Conservation (phyloP, 2,113 vertebrate species). For the Aspiorhynchus laticeps region DNA sequence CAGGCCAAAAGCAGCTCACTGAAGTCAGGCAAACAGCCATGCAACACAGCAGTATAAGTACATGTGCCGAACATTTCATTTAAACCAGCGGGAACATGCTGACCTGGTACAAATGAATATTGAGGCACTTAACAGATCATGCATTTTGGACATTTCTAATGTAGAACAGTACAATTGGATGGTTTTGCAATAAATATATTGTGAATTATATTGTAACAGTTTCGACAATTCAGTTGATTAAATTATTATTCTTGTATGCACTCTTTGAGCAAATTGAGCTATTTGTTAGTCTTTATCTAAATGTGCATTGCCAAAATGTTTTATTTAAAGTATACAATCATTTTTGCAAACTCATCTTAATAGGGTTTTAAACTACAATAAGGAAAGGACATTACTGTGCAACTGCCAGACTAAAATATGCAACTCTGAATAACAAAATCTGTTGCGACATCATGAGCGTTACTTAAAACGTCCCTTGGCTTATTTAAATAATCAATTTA, state of each 20-base stretch:
- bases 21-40: constrained; percentile 24
- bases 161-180: background rate
- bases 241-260: background rate
- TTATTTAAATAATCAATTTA: constrained; percentile 20
- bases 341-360: constrained; percentile 6
- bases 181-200: background rate
- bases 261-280: background rate
- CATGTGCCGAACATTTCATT: background rate
- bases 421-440: background rate
- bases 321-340: background rate
- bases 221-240: background rate
- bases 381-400: background rate
- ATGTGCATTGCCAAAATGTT: background rate
- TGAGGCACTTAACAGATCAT: background rate
- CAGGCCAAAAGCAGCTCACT: constrained; percentile 56
- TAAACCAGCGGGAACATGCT: background rate
- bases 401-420: constrained; percentile 5
- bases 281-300: background rate
- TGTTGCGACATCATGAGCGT: background rate
- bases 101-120: constrained; percentile 2
- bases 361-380: background rate
- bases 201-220: background rate
- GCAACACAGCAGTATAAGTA: background rate
- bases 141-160: background rate
- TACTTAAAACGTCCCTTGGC: background rate